Base-by-base conservation (phyloP, 2,888 invertebrate species). In the Drosophila antonietae region DNA sequence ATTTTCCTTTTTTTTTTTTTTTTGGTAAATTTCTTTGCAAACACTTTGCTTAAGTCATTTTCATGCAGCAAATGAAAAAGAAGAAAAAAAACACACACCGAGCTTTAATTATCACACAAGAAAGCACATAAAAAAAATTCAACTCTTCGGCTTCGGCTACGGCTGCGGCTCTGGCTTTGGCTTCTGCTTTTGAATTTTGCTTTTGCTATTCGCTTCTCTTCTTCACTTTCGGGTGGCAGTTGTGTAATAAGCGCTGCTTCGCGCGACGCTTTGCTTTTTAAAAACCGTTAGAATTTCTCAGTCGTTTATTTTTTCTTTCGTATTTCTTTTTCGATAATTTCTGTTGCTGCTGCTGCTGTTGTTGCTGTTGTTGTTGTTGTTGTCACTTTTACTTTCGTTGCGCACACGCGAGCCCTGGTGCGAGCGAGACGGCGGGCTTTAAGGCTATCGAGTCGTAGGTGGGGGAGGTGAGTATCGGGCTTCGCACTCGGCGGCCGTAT, bases 371-470 rank as follows among this genome's bases (percentile, higher is more conserved):
- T 39, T 39, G 2, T n/a, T 39, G 41, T 8, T 58, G 65, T 35
- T 62, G 28, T 44, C 83, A 86, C 86, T 88, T 86, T 88, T 89
- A 78, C 80, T 86, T 80, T 88, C 56, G 68, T 72, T 65, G 60
- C 57, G 64, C 65, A 64, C 56, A 59, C 76, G 75, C 79, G 74
- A 12, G 55, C 18, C 57, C 47, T 31, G 28, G 33, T 46, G 31
- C n/a, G 46, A 55, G 28, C 46, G 39, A 37, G 28, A 31, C 53
- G 37, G 15, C 43, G 46, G 47, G 39, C 23, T 43, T 20, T 33
- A 46, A 51, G 60, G 68, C 43, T 44, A 47, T 46, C 20, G 58
- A n/a, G 57, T 49, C 15, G 23, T 4, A 15, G 28, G 14, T 41
- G 31, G 28, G 51, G 59, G 57, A n/a, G 15, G 33, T 35, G 18